Conservation (phyloP, 2,113 vertebrate species). For the Neopipo cinnamomea region DNA sequence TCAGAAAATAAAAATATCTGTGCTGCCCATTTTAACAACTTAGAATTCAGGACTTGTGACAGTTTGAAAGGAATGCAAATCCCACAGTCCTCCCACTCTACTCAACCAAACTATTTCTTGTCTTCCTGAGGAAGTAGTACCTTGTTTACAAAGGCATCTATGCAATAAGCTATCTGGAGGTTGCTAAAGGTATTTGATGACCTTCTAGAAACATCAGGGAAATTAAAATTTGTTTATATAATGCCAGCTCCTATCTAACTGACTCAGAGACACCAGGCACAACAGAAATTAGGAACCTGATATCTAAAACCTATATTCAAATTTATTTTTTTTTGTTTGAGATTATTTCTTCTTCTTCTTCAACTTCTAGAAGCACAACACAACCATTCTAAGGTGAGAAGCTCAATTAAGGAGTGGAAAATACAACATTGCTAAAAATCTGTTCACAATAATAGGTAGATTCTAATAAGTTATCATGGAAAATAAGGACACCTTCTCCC, state of each 20-base stretch:
- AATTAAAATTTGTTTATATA: background rate
- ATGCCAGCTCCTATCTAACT: background rate
- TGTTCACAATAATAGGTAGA: background rate
- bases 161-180: background rate
- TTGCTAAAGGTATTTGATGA: background rate
- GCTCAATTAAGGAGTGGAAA: background rate
- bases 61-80: background rate
- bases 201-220: background rate
- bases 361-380: background rate
- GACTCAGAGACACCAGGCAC: fast-evolving
- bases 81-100: background rate
- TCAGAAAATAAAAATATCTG: background rate
- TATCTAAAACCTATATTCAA: background rate
- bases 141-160: background rate
- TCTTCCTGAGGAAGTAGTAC: slow-evolving; percentile 1
- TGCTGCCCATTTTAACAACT: background rate
- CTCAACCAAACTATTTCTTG: background rate
- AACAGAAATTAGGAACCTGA: background rate
- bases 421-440: background rate
- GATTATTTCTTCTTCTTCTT: background rate
- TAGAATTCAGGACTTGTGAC: background rate
- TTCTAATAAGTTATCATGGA: background rate
- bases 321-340: background rate
- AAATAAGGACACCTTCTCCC: background rate
- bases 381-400: background rate